phyloP scores from a whole-genome alignment of 2,888 invertebrate species.

The Trachelus troglodyta region DNA sequence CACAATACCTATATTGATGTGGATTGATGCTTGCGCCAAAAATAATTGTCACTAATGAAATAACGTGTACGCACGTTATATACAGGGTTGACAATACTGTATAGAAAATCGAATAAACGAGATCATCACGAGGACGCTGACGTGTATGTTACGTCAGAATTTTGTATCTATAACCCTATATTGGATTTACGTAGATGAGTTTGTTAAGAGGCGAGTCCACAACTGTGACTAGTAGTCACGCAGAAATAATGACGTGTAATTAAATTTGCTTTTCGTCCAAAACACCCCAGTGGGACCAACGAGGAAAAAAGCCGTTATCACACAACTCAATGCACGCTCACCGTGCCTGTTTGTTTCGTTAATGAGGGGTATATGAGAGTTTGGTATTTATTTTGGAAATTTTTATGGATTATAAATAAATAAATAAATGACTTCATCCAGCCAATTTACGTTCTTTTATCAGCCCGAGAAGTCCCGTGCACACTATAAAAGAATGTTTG shows the following conservation, averaged over 20 bases:
- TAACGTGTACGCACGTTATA: neutral
- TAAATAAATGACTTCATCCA: too few species aligned
- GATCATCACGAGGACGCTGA: neutral
- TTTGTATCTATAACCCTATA: too few species aligned
- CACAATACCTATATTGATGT: neutral
- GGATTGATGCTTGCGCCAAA: too few species aligned
- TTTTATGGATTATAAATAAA: too few species aligned
- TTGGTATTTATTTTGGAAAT: neutral
- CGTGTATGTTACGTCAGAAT: too few species aligned
- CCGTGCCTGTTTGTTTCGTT: slow-evolving; percentile 12
- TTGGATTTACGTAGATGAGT: neutral
- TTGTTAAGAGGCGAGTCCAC: neutral
- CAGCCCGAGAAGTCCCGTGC: neutral
- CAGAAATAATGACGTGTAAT: slow-evolving; percentile 31
- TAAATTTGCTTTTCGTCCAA: slow-evolving; percentile 41
- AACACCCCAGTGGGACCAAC: slow-evolving; percentile 17
- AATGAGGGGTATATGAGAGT: neutral
- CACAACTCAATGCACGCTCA: slow-evolving; percentile 6
- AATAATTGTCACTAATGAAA: neutral
- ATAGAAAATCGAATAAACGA: neutral
- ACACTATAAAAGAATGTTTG: neutral
- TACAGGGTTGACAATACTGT: neutral
- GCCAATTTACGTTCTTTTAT: neutral
- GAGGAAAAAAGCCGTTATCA: slow-evolving; percentile 13
- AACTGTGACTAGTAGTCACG: neutral